Evolutionary conservation across 2,113 vertebrate genomes (phyloP), one percentile per base, ranked within the genome.

Genomic region (Seriola aureovittata): DNA sequence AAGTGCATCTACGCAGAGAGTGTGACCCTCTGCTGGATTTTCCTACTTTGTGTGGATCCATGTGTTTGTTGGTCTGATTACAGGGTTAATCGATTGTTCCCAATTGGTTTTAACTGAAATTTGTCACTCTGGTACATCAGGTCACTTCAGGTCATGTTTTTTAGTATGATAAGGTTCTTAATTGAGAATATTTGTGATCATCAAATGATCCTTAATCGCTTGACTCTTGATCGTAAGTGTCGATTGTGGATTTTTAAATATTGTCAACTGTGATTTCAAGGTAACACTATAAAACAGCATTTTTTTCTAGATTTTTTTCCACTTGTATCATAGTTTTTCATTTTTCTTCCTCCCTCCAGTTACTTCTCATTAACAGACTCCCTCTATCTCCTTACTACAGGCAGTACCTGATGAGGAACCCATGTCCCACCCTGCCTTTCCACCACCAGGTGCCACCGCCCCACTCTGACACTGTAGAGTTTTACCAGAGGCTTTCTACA

Each of bases 371-470:
- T 21, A 21, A 74, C 70, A 29, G 3, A 0, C 9, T 19, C 25
- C 17, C 5, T 50, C 38, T 32, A 8, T 86, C 42, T 88, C 2
- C 1, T 0, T 46, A 0, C 48, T 38, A 5, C 92, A 98, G 97
- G 95, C 97, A 98, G 93, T 97, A 98, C 95, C 93, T 98, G 65
- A 97, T 97, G 93, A 95, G 97, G 92, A 97, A 97, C 88, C 97
- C 97, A 2, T 97, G 97, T 82, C 97, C 97, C 48, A 97, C 97
- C 29, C 95, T 96, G 79, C 96, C 96, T 80, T 97, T 97, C 95
- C 97, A 98, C 93, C 97, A 98, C 91, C 97, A 97, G 95, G 93
- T 97, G 94, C 97, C 97, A 0, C 97, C 97, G 4, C 97, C 96
- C 13, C 97, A 97, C 88, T 97, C 96, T 0, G 97, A 98, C 93